These are phyloP conservation scores for Sitobion miscanthi DNA, from an alignment of 1,140 invertebrate species.

Conservation along the genomic window DNA sequence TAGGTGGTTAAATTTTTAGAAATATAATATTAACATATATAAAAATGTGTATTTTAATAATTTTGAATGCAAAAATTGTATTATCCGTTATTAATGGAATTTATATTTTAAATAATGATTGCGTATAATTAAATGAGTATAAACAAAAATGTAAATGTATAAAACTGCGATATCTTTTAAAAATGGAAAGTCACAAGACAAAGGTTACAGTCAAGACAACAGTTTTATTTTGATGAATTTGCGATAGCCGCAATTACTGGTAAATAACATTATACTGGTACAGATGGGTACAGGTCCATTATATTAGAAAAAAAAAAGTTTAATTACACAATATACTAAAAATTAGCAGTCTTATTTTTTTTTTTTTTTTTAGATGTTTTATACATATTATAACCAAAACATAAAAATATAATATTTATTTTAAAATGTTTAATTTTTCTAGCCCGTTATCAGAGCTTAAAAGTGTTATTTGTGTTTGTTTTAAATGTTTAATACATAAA, in stretches of 20 bases:
- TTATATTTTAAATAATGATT: constrained; percentile 36
- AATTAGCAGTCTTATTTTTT: constrained; percentile 48
- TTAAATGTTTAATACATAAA: constrained; percentile 26
- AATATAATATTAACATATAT: constrained; percentile 7
- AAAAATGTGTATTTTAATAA: neutral
- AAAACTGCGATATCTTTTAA: constrained; percentile 51
- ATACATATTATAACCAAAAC: neutral
- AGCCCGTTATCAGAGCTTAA: neutral
- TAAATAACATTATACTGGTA: neutral
- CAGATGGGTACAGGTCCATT: constrained; percentile 5
- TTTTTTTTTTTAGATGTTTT: constrained; percentile 40
- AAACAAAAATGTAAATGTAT: constrained; percentile 44
- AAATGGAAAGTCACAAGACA: constrained; percentile 9
- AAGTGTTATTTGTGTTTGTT: neutral
- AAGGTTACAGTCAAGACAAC: neutral
- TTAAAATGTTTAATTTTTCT: neutral
- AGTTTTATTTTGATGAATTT: neutral
- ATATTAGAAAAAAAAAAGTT: constrained; percentile 31
- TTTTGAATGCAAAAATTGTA: neutral
- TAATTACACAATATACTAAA: constrained; percentile 51
- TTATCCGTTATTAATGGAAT: neutral
- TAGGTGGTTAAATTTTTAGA: neutral
- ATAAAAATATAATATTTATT: neutral
- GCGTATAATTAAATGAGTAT: constrained; percentile 24
- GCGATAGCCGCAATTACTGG: neutral